phyloP scores from a whole-genome alignment of 2,113 vertebrate species.

The Tetrax tetrax region DNA sequence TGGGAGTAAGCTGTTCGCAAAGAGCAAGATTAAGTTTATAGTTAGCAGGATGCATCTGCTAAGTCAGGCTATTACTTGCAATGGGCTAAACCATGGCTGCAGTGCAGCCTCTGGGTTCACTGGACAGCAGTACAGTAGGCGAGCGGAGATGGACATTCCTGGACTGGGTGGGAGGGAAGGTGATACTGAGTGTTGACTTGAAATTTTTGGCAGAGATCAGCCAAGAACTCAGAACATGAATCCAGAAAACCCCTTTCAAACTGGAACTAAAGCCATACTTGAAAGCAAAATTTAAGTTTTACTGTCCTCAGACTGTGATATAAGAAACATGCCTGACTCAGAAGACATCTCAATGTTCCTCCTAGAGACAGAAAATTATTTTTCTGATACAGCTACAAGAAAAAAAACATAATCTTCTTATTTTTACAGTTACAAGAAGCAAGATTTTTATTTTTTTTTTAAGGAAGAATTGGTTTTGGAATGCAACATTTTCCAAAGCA shows the following conservation, averaged over 20 bases:
- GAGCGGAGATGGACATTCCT: fast-evolving
- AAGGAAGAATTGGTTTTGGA: background rate
- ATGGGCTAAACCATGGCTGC: background rate
- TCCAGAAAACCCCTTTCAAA: background rate
- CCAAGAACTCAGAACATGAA: background rate
- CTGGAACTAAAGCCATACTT: background rate
- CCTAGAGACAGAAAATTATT: background rate
- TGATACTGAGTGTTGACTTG: background rate
- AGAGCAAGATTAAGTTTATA: background rate
- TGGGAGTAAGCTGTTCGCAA: background rate
- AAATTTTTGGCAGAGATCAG: background rate
- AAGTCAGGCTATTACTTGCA: background rate
- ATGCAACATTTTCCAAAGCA: background rate
- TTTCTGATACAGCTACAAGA: background rate
- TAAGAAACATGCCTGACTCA: background rate
- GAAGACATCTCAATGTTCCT: background rate
- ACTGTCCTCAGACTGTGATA: background rate
- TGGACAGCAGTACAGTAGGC: background rate
- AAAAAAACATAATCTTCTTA: background rate
- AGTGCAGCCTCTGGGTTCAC: background rate
- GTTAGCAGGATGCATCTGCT: background rate
- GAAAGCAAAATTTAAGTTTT: background rate
- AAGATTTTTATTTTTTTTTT: background rate
- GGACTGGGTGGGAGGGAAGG: background rate
- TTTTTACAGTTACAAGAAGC: background rate